These are phyloP conservation scores for Ichneumoninae sp. DNA, from an alignment of 2,888 invertebrate genomes.

Conservation along the genomic window DNA sequence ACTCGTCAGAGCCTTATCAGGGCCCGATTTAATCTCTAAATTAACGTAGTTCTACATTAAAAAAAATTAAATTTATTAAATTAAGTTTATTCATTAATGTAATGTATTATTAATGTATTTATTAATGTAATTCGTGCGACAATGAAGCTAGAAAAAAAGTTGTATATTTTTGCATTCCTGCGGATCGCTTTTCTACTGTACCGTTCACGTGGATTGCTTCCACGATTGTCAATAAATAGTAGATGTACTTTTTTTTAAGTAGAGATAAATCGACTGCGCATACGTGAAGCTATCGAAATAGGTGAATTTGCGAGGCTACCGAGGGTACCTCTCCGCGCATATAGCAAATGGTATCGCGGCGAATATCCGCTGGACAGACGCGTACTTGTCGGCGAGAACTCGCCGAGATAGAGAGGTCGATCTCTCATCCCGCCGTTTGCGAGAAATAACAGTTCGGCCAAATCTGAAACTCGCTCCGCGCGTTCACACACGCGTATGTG, in stretches of 20 bases:
- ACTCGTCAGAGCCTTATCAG: neutral
- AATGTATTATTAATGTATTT: too few relatives aligned
- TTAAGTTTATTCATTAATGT: too few relatives aligned
- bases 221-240: neutral
- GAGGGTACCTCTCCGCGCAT: neutral
- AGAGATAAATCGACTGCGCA: conserved; percentile 3
- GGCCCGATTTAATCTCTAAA: too few relatives aligned
- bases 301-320: neutral
- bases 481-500: neutral
- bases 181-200: neutral
- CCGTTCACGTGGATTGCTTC: neutral
- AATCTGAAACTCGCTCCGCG: neutral
- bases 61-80: too few relatives aligned
- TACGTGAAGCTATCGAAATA: neutral
- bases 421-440: conserved; percentile 17
- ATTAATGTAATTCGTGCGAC: neutral
- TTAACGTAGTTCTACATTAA: too few relatives aligned
- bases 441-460: conserved; percentile 21
- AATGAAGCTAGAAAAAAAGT: neutral
- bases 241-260: neutral
- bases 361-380: conserved; percentile 7
- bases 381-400: conserved; percentile 3
- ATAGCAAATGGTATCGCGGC: neutral
- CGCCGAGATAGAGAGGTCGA: conserved; percentile 7
- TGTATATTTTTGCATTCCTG: neutral